Evolutionary conservation across 2,888 invertebrate genomes (phyloP).

Genomic region (Drosophila subsilvestris): DNA sequence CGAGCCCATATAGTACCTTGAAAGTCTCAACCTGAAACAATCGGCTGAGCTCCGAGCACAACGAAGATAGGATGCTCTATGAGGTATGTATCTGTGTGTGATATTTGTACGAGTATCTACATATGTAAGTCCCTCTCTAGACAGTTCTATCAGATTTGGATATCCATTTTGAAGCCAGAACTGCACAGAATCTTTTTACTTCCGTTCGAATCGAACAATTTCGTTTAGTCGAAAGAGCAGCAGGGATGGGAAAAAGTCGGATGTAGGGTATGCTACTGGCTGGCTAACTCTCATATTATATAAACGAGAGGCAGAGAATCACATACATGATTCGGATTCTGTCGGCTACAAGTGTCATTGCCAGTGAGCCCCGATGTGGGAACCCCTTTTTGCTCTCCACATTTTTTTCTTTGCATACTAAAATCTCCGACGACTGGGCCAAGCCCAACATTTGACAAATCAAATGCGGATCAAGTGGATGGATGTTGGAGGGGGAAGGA

Average conservation of each 20-base stretch:
- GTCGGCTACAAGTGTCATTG: conserved; percentile 55
- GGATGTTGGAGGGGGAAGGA: neutral
- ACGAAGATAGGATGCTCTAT: conserved; percentile 8
- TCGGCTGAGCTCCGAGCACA: neutral
- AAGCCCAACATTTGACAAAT: conserved; percentile 62
- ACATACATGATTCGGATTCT: conserved; percentile 10
- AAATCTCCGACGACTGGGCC: conserved; percentile 40
- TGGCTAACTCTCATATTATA: neutral
- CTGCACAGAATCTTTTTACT: no score
- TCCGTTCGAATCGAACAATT: no score
- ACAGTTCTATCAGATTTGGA: no score
- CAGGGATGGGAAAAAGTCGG: no score
- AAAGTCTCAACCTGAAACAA: neutral
- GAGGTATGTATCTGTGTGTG: no score
- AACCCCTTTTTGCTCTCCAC: conserved; percentile 31
- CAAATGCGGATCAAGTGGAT: conserved; percentile 65
- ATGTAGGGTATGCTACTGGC: neutral
- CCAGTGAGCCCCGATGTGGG: conserved; percentile 39
- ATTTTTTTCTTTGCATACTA: conserved; percentile 24
- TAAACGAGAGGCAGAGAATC: neutral
- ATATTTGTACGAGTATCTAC: no score
- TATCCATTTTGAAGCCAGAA: no score
- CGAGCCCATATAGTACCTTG: conserved; percentile 17
- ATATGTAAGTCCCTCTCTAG: no score
- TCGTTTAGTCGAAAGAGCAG: no score